Percentiles rank a stretch among this genome's conserved stretches.
phyloP scores from a whole-genome alignment of 2,113 vertebrate species.

The Saguinus midas region DNA sequence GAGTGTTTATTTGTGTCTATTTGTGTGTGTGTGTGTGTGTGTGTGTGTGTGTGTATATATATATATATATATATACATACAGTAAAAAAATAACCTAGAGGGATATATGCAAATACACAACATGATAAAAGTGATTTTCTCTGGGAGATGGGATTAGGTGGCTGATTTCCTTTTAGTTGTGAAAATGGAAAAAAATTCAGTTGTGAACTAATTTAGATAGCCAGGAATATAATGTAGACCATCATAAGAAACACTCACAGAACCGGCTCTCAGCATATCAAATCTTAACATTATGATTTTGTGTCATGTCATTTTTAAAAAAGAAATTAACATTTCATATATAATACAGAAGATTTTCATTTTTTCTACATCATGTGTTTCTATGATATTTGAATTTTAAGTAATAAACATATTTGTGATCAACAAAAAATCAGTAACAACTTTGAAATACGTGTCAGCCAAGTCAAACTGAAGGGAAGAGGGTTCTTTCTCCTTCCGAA shows the following conservation, averaged over 20 bases:
- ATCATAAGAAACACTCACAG: neutral
- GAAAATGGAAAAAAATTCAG: neutral
- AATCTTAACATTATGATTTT: neutral
- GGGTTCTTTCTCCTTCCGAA: neutral
- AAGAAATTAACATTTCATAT: neutral
- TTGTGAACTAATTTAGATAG: neutral
- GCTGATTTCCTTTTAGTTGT: neutral
- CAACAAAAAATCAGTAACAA: neutral
- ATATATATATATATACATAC: no score
- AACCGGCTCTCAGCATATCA: neutral
- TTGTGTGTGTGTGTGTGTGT: neutral
- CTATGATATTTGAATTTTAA: neutral
- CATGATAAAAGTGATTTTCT: neutral
- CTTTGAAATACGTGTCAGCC: neutral
- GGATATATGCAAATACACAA: neutral
- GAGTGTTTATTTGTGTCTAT: neutral
- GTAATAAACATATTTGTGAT: neutral
- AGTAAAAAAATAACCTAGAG: neutral
- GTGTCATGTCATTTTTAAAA: neutral
- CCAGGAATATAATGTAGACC: neutral
- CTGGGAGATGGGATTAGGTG: neutral
- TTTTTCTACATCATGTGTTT: neutral
- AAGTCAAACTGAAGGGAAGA: neutral
- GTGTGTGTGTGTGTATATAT: accelerated
- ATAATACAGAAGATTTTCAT: neutral